Base-by-base conservation (phyloP, 2,797 vertebrate species). In the Steatocranus sp. region DNA sequence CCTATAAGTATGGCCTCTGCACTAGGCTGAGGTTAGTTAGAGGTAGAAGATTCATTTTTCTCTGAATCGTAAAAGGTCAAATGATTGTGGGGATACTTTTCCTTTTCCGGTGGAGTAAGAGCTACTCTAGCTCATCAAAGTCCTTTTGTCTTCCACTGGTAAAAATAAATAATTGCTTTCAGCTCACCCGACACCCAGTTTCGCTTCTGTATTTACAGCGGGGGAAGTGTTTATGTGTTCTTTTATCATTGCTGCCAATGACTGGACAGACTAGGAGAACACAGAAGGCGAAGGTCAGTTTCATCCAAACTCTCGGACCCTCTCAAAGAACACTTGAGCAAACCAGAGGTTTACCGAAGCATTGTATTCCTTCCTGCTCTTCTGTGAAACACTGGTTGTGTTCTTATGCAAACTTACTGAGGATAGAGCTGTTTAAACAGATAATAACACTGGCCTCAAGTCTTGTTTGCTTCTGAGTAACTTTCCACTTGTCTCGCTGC, bases 391-490 rank as follows among this genome's bases (percentile, higher is more conserved):
- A 34, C 80, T 82, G 73, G 27, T 81, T 86, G 87, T 83, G 82
- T 74, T 77, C 63, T 66, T 27, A 41, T 75, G 58, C 74, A 82
- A 85, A 76, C 74, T 56, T 80, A 87, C 80, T 78, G 83, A 83
- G 88, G 81, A 85, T 11, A 79, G 81, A 89, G 80, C 80, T 89
- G 81, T 93, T 92, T 87, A 89, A 90, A 90, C 89, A 91, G 77
- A 91, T 81, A 92, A 84, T 83, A 91, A 90, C 87, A 83, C 43
- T 68, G 85, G 48, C 78, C 76, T 84, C 46, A 76, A 74, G 81
- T 53, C 48, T 82, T 91, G 89, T 94, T 93, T 94, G 91, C 80
- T 83, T 89, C 56, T 76, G 11, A 36, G 75, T 68, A 84, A 90
- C 78, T 87, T 91, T 89, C 83, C 87, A 74, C 80, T 88, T 88